Percentiles rank a stretch among this genome's conserved stretches.
Conservation (phyloP, 2,797 vertebrate species). For the Poecilia velifera region DNA sequence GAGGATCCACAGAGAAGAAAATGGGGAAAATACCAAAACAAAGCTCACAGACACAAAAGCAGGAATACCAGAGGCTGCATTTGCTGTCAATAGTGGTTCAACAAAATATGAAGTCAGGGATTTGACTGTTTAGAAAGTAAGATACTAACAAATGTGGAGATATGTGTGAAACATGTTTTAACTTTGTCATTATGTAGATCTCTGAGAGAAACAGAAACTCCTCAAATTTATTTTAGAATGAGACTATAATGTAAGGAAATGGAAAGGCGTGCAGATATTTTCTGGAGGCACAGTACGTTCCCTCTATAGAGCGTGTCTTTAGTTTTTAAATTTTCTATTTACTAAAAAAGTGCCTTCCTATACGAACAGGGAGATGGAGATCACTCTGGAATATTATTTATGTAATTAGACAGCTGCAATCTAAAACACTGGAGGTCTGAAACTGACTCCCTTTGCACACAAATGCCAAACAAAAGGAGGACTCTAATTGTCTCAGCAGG, state of each 20-base stretch:
- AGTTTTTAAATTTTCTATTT: neutral
- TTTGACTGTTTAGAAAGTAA: neutral
- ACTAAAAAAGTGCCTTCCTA: neutral
- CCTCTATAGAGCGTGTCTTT: neutral
- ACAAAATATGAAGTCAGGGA: neutral
- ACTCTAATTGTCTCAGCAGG: constrained; percentile 55
- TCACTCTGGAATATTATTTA: constrained; percentile 3
- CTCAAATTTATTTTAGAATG: neutral
- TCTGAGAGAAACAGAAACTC: neutral
- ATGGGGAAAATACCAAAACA: neutral
- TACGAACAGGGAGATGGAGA: neutral
- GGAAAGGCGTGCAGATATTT: neutral
- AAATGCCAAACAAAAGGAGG: constrained; percentile 36
- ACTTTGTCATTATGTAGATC: neutral
- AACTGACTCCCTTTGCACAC: constrained; percentile 17
- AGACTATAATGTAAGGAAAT: neutral
- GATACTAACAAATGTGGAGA: neutral
- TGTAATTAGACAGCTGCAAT: constrained; percentile 10
- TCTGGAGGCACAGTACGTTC: neutral
- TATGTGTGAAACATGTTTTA: neutral
- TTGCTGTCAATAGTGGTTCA: neutral
- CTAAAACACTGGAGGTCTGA: constrained; percentile 2
- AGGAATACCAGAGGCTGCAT: neutral
- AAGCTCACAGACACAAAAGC: neutral
- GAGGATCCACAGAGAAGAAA: neutral